These are phyloP conservation scores for Resseliella maxima DNA, from an alignment of 2,888 invertebrate genomes.

Conservation along the genomic window DNA sequence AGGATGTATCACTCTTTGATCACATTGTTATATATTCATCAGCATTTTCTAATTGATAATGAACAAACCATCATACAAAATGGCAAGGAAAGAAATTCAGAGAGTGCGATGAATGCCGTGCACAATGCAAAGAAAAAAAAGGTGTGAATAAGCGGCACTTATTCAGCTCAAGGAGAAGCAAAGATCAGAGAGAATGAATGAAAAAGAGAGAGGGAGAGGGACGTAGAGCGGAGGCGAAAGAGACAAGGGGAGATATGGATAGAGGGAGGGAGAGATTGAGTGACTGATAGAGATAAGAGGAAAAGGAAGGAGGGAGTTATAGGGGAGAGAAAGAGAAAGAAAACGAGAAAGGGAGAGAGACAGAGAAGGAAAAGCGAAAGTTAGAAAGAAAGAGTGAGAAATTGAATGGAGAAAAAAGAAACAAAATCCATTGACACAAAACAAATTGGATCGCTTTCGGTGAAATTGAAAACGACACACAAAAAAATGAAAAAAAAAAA, in stretches of 20 bases:
- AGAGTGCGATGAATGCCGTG: background rate
- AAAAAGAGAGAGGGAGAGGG: too few species aligned
- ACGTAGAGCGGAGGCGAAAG: too few species aligned
- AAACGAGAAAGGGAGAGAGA: too few species aligned
- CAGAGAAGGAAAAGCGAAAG: too few species aligned
- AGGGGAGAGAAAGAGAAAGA: too few species aligned
- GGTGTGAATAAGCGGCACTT: slow-evolving; percentile 48
- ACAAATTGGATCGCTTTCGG: slow-evolving; percentile 53
- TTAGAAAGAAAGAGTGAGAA: too few species aligned
- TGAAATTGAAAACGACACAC: slow-evolving; percentile 2
- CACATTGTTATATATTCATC: slow-evolving; percentile 32
- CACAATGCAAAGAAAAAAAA: background rate
- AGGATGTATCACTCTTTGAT: background rate
- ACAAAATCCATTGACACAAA: background rate
- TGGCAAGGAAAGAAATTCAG: background rate
- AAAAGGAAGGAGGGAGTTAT: too few species aligned
- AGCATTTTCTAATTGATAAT: slow-evolving; percentile 51
- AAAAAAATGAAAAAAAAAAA: too few species aligned
- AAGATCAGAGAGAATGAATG: too few species aligned
- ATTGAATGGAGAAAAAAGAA: background rate
- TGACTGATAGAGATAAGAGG: too few species aligned
- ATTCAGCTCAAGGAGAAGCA: background rate
- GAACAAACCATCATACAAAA: background rate
- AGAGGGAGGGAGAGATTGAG: too few species aligned
- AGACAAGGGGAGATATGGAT: too few species aligned